Conservation (phyloP, 2,113 vertebrate genomes). For the Pelecanoides urinatrix region DNA sequence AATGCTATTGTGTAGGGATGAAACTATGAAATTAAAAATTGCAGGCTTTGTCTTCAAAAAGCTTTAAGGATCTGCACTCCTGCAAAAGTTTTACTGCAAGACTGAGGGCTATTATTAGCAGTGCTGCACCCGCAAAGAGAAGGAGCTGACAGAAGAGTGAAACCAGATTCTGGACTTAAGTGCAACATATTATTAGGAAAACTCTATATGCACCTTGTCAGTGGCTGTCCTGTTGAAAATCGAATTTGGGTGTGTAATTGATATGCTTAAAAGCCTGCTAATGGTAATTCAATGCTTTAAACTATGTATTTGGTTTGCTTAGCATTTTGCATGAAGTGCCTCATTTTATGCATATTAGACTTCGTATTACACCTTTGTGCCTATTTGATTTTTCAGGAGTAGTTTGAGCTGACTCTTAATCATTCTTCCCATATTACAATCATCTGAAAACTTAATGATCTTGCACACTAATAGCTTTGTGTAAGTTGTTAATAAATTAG, state of each 20-base stretch:
- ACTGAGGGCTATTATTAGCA: background rate
- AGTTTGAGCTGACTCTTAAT: background rate
- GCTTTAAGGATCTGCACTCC: background rate
- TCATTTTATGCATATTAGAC: background rate
- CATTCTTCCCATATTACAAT: background rate
- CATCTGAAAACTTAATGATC: constrained; percentile 6
- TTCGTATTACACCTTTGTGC: background rate
- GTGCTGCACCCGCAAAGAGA: background rate
- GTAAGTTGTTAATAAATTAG: constrained; percentile 19
- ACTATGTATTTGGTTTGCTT: background rate
- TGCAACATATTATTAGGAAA: background rate
- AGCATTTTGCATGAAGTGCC: background rate
- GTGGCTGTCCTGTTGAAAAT: background rate
- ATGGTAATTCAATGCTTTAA: constrained; percentile 12
- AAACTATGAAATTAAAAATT: constrained; percentile 7
- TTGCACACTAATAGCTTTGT: background rate
- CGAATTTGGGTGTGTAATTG: constrained; percentile 7
- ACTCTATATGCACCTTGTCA: background rate
- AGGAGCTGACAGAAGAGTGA: constrained; percentile 7
- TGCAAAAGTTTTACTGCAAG: background rate
- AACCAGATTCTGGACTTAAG: constrained; percentile 6
- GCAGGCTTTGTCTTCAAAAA: background rate
- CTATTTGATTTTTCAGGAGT: background rate
- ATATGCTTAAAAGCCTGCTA: constrained; percentile 17
- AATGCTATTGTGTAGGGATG: background rate